Percentiles rank a stretch among this genome's conserved stretches.
These are phyloP conservation scores for Andrena fulva DNA, from an alignment of 2,888 invertebrate genomes.

Conservation along the genomic window DNA sequence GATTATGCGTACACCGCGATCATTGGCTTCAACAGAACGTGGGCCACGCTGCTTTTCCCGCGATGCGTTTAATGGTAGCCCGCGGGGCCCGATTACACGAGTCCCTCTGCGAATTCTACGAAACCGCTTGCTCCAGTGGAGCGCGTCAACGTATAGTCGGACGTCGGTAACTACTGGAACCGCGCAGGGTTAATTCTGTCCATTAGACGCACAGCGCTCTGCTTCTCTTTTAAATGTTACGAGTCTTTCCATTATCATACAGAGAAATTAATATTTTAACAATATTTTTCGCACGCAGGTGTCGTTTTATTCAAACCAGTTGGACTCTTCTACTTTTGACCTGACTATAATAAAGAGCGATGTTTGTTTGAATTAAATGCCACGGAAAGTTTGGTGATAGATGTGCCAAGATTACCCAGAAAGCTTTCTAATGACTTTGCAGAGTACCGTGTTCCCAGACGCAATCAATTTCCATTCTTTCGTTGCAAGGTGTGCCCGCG, in stretches of 20 bases:
- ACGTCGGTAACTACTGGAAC: neutral
- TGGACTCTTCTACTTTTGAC: neutral
- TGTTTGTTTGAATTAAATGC: neutral
- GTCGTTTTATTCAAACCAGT: too few species aligned
- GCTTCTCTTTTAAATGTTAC: neutral
- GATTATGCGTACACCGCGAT: slow-evolving; percentile 17
- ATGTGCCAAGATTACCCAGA: neutral
- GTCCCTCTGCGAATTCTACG: neutral
- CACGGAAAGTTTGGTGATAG: neutral
- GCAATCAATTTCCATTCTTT: neutral
- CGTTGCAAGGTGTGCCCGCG: neutral
- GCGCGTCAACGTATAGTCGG: slow-evolving; percentile 27
- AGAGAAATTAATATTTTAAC: neutral
- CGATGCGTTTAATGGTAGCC: neutral
- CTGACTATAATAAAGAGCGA: too few species aligned
- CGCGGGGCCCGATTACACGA: slow-evolving; percentile 7
- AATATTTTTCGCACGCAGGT: too few species aligned
- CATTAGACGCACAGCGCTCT: neutral
- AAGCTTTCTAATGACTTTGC: neutral
- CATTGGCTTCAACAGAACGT: neutral
- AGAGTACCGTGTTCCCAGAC: neutral
- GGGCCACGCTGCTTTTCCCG: neutral
- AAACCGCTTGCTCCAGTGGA: slow-evolving; percentile 24
- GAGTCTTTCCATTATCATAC: slow-evolving; percentile 7
- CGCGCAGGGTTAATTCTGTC: neutral